These are phyloP conservation scores for Zeugodacus cucurbitae DNA, from an alignment of 1,140 invertebrate genomes.

Conservation along the genomic window DNA sequence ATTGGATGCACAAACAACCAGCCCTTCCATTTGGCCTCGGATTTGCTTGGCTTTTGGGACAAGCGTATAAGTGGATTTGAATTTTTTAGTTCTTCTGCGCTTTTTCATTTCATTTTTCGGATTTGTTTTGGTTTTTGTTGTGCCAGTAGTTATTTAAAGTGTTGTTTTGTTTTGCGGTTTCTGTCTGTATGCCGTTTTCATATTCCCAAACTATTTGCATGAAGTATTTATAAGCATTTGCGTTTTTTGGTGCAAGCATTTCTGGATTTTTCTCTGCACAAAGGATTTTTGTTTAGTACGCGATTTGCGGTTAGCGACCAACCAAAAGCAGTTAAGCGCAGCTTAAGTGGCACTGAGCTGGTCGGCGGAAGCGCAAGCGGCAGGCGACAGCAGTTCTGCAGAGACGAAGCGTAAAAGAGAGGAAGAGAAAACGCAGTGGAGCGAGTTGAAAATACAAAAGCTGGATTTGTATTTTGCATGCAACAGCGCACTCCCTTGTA, in stretches of 20 bases:
- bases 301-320: conserved; percentile 35
- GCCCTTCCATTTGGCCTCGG: not conserved
- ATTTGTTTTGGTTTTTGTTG: too few species aligned
- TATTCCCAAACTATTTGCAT: conserved; percentile 37
- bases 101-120: not conserved
- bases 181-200: conserved; percentile 10
- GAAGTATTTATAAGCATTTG: conserved; percentile 34
- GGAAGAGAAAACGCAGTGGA: not conserved
- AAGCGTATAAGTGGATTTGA: conserved; percentile 13
- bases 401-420: not conserved
- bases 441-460: not conserved
- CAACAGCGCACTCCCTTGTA: not conserved
- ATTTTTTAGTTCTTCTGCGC: not conserved
- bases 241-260: conserved; percentile 24
- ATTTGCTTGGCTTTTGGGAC: not conserved
- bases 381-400: not conserved
- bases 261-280: conserved; percentile 25
- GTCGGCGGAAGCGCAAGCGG: not conserved
- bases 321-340: conserved; percentile 34
- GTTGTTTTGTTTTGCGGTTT: conserved; percentile 21
- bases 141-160: conserved; percentile 24
- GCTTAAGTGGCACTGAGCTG: conserved; percentile 28
- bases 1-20: not conserved
- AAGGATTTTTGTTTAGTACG: conserved; percentile 36
- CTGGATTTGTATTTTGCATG: conserved; percentile 36